Conservation (phyloP, 2,113 vertebrate species). For the Camelus bactrianus region DNA sequence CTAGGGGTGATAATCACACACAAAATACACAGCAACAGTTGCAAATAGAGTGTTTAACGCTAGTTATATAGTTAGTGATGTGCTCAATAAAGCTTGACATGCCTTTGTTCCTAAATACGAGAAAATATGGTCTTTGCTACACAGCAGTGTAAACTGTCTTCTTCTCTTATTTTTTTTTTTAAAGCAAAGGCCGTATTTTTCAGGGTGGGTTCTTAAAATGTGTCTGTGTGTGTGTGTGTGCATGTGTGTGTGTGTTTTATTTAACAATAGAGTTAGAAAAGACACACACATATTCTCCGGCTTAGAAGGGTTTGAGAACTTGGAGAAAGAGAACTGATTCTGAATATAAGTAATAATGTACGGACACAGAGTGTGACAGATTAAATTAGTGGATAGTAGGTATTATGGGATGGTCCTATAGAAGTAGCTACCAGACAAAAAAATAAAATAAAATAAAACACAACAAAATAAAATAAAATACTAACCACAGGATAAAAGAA, state of each 20-base stretch:
- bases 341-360: neutral
- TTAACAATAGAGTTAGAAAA: conserved; percentile 69
- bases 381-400: neutral
- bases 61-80: conserved; percentile 91
- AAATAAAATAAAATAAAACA: neutral
- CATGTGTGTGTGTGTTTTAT: neutral
- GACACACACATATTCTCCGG: neutral
- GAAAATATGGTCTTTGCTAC: conserved; percentile 88
- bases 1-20: conserved; percentile 92
- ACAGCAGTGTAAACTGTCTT: conserved; percentile 85
- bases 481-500: neutral
- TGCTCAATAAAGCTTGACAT: conserved; percentile 90
- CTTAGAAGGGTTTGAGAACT: conserved; percentile 2
- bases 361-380: neutral
- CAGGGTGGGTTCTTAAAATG: conserved; percentile 64
- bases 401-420: neutral
- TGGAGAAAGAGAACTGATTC: conserved; percentile 16
- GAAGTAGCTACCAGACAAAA: conserved; percentile 32
- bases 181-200: conserved; percentile 84
- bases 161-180: conserved; percentile 67
- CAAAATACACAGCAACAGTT: conserved; percentile 93
- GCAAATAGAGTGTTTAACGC: conserved; percentile 91
- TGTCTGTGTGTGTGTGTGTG: neutral
- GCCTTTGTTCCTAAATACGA: conserved; percentile 88
- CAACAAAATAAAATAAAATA: neutral